Evolutionary conservation across 2,797 vertebrate species (phyloP).

Genomic region (Melanogrammus aeglefinus): DNA sequence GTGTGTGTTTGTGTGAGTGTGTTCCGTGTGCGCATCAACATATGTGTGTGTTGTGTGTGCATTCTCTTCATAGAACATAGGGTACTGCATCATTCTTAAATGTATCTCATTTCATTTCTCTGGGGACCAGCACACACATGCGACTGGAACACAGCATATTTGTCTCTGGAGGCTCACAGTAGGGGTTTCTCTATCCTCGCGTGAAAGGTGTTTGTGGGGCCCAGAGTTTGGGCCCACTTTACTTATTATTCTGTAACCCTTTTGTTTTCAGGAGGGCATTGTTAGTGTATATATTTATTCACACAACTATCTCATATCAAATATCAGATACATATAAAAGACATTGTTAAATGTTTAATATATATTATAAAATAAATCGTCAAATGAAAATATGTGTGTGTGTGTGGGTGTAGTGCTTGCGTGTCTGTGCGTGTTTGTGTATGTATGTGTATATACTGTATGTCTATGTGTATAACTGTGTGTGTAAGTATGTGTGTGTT

Average conservation of each 20-base stretch:
- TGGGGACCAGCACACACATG: constrained; percentile 2
- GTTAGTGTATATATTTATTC: not conserved
- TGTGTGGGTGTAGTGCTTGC: too few relatives aligned
- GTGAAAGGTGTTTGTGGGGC: too few relatives aligned
- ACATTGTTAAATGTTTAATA: too few relatives aligned
- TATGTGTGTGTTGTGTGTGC: not conserved
- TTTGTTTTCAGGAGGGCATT: not conserved
- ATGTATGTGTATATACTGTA: too few relatives aligned
- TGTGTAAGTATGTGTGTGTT: too few relatives aligned
- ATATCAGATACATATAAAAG: not conserved
- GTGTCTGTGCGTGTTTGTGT: too few relatives aligned
- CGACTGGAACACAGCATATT: not conserved
- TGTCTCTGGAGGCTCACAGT: too few relatives aligned
- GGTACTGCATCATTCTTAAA: not conserved
- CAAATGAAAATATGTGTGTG: too few relatives aligned
- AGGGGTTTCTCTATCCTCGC: not conserved
- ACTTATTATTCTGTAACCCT: not conserved
- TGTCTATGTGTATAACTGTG: too few relatives aligned
- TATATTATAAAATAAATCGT: too few relatives aligned
- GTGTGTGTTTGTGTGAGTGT: constrained; percentile 3
- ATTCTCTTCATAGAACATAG: not conserved
- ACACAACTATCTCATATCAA: not conserved
- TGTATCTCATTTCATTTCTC: constrained; percentile 5
- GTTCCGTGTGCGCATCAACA: not conserved
- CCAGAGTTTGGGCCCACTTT: too few relatives aligned